Evolutionary conservation across 2,797 vertebrate species (phyloP).

Genomic region (Xenops minutus): DNA sequence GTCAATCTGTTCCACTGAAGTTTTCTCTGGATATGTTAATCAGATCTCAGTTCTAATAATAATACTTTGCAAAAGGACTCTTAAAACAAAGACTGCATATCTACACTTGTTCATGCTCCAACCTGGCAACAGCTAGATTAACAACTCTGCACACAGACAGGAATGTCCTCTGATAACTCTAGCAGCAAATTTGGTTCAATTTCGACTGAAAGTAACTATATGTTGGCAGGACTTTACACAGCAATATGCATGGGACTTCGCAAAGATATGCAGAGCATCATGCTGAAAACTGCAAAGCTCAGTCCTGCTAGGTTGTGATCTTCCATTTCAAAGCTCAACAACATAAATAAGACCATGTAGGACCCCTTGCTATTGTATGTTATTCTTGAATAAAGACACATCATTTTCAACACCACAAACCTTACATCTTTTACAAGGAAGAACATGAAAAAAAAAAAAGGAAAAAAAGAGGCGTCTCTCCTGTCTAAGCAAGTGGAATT

Average conservation of each 20-base stretch:
- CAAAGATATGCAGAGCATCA: background rate
- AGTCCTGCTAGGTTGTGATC: background rate
- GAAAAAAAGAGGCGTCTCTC: background rate
- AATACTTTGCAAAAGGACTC: background rate
- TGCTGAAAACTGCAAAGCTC: background rate
- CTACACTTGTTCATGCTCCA: background rate
- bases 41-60: background rate
- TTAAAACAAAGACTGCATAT: background rate
- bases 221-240: background rate
- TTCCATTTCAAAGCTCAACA: background rate
- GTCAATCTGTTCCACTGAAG: background rate
- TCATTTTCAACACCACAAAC: background rate
- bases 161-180: background rate
- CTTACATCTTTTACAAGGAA: background rate
- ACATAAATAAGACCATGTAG: background rate
- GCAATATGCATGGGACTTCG: fast-evolving
- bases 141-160: background rate
- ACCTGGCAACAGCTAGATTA: background rate
- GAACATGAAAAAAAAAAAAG: fast-evolving
- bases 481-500: background rate
- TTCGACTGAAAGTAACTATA: background rate
- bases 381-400: background rate
- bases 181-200: background rate
- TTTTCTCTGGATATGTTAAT: background rate
- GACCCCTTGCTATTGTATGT: background rate